Percentiles rank a stretch among this genome's conserved stretches.
Conservation (phyloP, 1,140 invertebrate genomes). For the Formica selysi region DNA sequence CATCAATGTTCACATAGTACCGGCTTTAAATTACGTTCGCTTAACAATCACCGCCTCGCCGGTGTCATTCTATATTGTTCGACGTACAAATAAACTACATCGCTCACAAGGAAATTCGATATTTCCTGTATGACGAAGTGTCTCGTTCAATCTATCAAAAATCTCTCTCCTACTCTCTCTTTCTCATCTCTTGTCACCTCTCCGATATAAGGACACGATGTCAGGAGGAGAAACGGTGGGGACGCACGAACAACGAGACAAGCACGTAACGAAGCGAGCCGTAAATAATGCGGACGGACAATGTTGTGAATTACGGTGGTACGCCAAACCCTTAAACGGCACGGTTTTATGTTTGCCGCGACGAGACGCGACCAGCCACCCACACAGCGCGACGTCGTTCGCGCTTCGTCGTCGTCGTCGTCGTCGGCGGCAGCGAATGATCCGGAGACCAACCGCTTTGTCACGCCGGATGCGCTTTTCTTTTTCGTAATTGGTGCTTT, state of each 20-base stretch:
- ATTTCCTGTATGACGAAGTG: constrained; percentile 69
- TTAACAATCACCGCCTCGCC: constrained; percentile 68
- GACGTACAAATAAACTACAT: constrained; percentile 57
- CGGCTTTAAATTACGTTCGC: constrained; percentile 67
- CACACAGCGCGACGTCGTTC: constrained; percentile 79
- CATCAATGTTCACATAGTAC: constrained; percentile 54
- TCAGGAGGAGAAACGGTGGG: background rate
- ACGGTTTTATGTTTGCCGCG: constrained; percentile 82
- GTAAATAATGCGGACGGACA: constrained; percentile 83
- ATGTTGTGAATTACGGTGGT: constrained; percentile 84
- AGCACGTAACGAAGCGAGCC: constrained; percentile 79
- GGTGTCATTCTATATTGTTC: constrained; percentile 74
- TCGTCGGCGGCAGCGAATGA: constrained; percentile 69
- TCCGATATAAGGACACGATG: background rate
- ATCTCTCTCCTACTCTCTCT: background rate
- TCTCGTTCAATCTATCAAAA: constrained; percentile 15
- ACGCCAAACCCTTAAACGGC: constrained; percentile 82
- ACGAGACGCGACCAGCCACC: constrained; percentile 77
- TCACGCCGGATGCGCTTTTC: constrained; percentile 69
- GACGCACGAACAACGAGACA: constrained; percentile 30
- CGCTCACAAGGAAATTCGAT: constrained; percentile 71
- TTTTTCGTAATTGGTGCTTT: constrained; percentile 71
- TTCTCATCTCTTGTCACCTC: background rate
- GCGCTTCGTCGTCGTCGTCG: constrained; percentile 70
- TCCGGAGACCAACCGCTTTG: constrained; percentile 61